Evolutionary conservation across 2,113 vertebrate genomes (phyloP).

Genomic region (Benitochromis conjunctus): DNA sequence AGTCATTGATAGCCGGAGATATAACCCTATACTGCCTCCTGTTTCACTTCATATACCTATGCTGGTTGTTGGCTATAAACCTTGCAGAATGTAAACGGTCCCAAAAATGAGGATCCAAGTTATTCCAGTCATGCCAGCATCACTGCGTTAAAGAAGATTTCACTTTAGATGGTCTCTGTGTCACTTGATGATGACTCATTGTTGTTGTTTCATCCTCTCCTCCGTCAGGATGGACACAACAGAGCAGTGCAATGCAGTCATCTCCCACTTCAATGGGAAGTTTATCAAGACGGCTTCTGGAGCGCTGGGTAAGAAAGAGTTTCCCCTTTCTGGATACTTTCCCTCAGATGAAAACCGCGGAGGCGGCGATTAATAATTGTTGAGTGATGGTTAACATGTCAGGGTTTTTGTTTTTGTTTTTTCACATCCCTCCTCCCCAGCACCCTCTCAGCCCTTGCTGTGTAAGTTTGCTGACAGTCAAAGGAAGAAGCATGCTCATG

Average conservation of each 20-base stretch:
- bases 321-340: neutral
- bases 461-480: slow-evolving; percentile 99
- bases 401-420: neutral
- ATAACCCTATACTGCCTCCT: neutral
- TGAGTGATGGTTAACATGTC: neutral
- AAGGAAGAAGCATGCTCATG: slow-evolving; percentile 95
- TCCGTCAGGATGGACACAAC: slow-evolving; percentile 91
- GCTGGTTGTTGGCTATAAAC: neutral
- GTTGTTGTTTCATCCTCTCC: neutral
- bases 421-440: slow-evolving; percentile 56
- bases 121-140: neutral
- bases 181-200: neutral
- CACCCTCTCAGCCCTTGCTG: slow-evolving; percentile 92
- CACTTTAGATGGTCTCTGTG: neutral
- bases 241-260: slow-evolving; percentile 84
- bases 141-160: neutral
- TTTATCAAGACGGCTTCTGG: slow-evolving; percentile 95
- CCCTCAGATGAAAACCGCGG: neutral
- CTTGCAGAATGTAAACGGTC: neutral
- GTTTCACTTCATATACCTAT: neutral
- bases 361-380: neutral
- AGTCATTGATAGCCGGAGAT: neutral
- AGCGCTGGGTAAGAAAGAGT: slow-evolving; percentile 67
- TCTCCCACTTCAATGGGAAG: slow-evolving; percentile 98
- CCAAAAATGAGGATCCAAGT: neutral